Base-by-base conservation (phyloP, 2,113 vertebrate genomes). In the Ptilonorhynchus violaceus region DNA sequence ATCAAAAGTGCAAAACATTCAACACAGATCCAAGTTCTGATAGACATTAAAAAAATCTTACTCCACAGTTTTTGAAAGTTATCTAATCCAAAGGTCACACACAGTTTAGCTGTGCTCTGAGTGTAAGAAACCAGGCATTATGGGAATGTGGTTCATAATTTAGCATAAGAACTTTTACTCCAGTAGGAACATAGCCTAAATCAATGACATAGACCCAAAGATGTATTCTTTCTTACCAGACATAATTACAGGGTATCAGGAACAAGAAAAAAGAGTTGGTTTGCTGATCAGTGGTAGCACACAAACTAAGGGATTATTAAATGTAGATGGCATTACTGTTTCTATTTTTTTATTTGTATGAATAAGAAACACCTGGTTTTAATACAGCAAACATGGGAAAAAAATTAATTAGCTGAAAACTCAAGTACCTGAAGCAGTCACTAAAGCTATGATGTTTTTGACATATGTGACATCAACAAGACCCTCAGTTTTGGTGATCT, bases 21-120 rank as follows among this genome's bases (percentile, higher is more conserved):
- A 84, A 77, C 72, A 86, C 4, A 93, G 94, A 96, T 96, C 60
- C 76, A 85, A 92, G 60, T 85, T 92, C 73, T 89, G 89, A 97
- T 68, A 96, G 39, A 84, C 73, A 92, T 28, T 39, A 39, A 37
- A 95, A 95, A 95, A 67, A 74, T 42, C 93, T 78, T 84, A 89
- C 64, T 74, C 56, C 0, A 3, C 69, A 68, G 1, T 60, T 93
- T 95, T 68, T 47, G 20, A 19, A 96, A 91, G 89, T 96, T 92
- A 72, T 87, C 60, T 91, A 91, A 95, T 75, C 24, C 73, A 96
- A 91, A 93, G 89, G 86, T 91, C 93, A 81, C 52, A 63, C 15
- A 72, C 1, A 66, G 52, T 91, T 96, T 42, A 75, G 52, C 39
- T 67, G 50, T 44, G 12, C 27, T 80, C 18, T 28, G 64, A 80